Conservation (phyloP, 2,797 vertebrate genomes). For the Morus bassanus region DNA sequence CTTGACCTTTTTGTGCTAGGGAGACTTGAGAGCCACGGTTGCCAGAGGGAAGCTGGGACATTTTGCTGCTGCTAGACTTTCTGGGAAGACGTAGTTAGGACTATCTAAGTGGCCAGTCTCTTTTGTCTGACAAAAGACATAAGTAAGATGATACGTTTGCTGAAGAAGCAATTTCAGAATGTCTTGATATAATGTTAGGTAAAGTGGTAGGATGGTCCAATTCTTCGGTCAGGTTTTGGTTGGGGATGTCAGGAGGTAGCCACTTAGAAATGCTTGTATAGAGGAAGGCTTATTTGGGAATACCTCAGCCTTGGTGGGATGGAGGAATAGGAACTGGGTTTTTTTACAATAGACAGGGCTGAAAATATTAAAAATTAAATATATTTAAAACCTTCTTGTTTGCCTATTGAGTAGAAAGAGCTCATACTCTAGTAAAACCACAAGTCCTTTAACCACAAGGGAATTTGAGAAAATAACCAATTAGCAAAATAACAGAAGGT, state of each 20-base stretch:
- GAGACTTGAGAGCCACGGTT: background rate
- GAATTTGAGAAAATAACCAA: background rate
- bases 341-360: background rate
- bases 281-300: background rate
- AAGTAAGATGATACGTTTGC: background rate
- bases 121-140: background rate
- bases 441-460: background rate
- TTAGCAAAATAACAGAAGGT: background rate
- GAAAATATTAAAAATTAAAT: background rate
- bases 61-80: background rate
- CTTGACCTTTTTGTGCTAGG: background rate
- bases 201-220: background rate
- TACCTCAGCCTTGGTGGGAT: background rate
- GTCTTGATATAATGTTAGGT: too few species aligned
- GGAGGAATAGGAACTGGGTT: background rate
- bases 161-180: background rate
- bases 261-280: background rate
- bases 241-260: background rate
- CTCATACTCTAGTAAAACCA: background rate
- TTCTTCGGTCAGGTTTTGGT: background rate
- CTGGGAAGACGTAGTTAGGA: background rate
- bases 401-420: background rate
- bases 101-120: background rate
- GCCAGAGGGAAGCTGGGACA: background rate
- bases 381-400: background rate